Percentiles rank a stretch among this genome's conserved stretches.
Conservation (phyloP, 2,113 vertebrate species). For the Passer domesticus region DNA sequence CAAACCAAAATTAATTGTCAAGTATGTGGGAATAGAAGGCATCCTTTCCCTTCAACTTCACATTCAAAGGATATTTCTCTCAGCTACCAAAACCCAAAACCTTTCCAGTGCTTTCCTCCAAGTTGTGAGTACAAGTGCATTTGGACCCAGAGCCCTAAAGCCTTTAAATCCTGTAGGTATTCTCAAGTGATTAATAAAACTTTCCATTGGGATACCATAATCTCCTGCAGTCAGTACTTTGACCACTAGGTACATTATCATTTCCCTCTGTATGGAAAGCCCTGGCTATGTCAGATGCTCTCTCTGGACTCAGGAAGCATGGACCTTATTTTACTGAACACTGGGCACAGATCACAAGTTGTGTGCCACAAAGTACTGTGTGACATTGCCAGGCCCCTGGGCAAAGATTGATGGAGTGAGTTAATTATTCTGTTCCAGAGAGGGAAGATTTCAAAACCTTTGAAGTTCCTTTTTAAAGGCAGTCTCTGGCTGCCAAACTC, state of each 20-base stretch:
- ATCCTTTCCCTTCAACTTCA: neutral
- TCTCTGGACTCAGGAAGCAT: neutral
- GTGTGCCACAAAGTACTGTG: neutral
- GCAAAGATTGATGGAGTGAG: neutral
- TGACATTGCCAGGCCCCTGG: neutral
- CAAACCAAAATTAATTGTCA: neutral
- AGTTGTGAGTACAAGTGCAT: neutral
- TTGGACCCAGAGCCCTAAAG: neutral
- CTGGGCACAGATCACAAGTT: neutral
- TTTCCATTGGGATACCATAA: neutral
- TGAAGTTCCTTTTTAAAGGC: neutral
- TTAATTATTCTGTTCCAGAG: neutral
- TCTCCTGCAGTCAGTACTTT: neutral
- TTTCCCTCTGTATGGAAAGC: neutral
- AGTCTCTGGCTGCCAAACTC: neutral
- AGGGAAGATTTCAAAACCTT: neutral
- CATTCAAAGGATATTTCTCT: neutral
- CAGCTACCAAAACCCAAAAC: neutral
- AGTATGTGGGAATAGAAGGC: neutral
- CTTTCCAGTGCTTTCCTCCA: neutral
- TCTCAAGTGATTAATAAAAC: neutral
- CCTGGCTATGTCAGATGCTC: neutral
- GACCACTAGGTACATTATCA: neutral
- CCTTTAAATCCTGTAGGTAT: neutral
- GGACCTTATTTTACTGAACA: neutral